These are phyloP conservation scores for Neoseiulus cucumeris DNA, from an alignment of 1,140 invertebrate genomes.

Conservation along the genomic window DNA sequence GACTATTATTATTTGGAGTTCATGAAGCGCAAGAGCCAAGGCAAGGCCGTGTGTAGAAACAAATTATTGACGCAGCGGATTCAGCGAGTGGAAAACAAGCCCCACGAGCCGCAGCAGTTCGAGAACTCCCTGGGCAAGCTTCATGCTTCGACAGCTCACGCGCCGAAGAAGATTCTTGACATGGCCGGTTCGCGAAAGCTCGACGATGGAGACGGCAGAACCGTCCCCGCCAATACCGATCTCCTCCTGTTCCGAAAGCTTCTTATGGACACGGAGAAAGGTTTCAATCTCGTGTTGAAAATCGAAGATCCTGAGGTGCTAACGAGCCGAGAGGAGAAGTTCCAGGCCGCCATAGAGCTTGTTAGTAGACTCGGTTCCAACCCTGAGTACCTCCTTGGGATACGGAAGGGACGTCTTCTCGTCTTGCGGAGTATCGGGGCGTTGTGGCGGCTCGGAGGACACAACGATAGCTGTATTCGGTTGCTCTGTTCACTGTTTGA, in stretches of 20 bases:
- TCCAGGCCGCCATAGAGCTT: neutral
- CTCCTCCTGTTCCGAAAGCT: neutral
- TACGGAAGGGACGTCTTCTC: neutral
- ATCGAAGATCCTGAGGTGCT: neutral
- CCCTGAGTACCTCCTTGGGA: neutral
- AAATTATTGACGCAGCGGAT: neutral
- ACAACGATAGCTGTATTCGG: neutral
- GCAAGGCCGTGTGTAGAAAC: neutral
- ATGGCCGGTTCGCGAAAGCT: slow-evolving; percentile 1
- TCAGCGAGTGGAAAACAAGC: neutral
- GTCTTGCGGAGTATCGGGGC: neutral
- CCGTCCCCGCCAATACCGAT: slow-evolving; percentile 2
- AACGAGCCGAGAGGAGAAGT: neutral
- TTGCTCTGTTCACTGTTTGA: neutral
- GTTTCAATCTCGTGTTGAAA: neutral
- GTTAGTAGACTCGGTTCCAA: neutral
- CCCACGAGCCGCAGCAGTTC: neutral
- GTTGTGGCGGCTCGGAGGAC: slow-evolving; percentile 1
- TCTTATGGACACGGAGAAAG: neutral
- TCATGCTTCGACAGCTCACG: neutral
- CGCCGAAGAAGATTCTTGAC: slow-evolving; percentile 4
- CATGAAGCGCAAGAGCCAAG: neutral
- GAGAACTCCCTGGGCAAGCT: slow-evolving; percentile 5
- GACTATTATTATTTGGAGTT: slow-evolving; percentile 1
- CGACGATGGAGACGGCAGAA: slow-evolving; percentile 3